These are phyloP conservation scores for Hippopotamyrus pictus DNA, from an alignment of 2,797 vertebrate species.

Conservation along the genomic window DNA sequence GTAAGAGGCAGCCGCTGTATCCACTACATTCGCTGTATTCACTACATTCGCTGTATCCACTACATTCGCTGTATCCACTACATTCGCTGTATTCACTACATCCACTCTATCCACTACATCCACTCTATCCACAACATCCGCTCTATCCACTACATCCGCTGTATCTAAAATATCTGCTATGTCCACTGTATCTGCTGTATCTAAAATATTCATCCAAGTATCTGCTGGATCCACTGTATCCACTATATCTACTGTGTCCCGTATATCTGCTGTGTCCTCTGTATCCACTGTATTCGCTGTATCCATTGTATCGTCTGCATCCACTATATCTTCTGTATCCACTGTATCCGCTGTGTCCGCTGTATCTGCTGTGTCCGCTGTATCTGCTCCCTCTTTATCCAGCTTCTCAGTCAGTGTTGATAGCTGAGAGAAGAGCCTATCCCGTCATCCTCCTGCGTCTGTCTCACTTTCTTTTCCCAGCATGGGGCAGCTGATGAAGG, in stretches of 20 bases:
- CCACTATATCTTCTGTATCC: too few relatives aligned
- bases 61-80: accelerated
- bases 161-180: background rate
- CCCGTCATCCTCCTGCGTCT: background rate
- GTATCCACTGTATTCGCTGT: too few relatives aligned
- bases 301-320: too few relatives aligned
- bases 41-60: background rate
- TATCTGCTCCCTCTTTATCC: background rate
- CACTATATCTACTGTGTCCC: too few relatives aligned
- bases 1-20: constrained; percentile 41
- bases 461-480: constrained; percentile 37
- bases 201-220: too few relatives aligned
- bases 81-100: too few relatives aligned
- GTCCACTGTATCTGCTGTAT: too few relatives aligned
- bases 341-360: background rate
- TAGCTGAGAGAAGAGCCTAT: background rate
- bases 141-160: too few relatives aligned
- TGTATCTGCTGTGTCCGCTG: background rate
- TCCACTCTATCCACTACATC: too few relatives aligned
- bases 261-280: too few relatives aligned
- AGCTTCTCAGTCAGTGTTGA: background rate
- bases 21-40: background rate
- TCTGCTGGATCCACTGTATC: background rate
- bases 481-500: constrained; percentile 62
- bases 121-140: too few relatives aligned